Evolutionary conservation across 2,888 invertebrate genomes (phyloP), one percentile per base, ranked within the genome.

Genomic region (Drosophila putrida): DNA sequence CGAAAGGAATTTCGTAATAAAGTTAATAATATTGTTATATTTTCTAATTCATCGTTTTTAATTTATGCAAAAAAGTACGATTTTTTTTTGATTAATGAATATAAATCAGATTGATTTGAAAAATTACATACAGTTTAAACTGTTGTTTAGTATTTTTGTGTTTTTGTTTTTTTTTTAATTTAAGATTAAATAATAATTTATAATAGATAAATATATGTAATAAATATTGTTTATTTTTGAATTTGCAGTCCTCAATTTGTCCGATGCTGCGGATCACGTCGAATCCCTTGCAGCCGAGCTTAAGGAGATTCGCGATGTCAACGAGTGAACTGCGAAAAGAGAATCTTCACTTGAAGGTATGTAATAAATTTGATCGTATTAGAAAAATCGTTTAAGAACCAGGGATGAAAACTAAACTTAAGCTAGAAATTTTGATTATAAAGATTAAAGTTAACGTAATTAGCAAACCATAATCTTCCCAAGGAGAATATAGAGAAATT

Each of bases 321-420:
- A 96, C 91, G n/a, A 95, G 95, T 93, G 94, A 94, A 91, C 93
- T 98, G 92, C 95, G 96, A 93, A 96, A 96, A 93, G 98, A 98
- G 93, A 97, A 97, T 94, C 93, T 96, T 87, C 95, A 95, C 93
- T 94, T 98, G 91, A 97, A 96, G 95, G 97, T 96, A 10, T 9
- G 2, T 35, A 9, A 4, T 10, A 6, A 28, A 4, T 4, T 9
- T 8, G 0, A 8, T 31, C 9, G 2, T 31, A 31, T 1, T 31
- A 31, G 3, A 6, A 31, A 31, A 20, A 1, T 20, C 20, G 20
- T 20, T 20, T 20, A 20, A 20, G 20, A 20, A 20, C 20, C 20
- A 20, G 20, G 20, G 20, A 20, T 20, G 3, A 20, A 20, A 20
- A 20, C 2, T 20, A 20, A 20, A 20, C 20, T 20, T 20, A 0